A percentile compares a stretch with the other conserved stretches of the same genome.
phyloP scores from a whole-genome alignment of 2,888 invertebrate genomes.

The Pelosia muscerda region DNA sequence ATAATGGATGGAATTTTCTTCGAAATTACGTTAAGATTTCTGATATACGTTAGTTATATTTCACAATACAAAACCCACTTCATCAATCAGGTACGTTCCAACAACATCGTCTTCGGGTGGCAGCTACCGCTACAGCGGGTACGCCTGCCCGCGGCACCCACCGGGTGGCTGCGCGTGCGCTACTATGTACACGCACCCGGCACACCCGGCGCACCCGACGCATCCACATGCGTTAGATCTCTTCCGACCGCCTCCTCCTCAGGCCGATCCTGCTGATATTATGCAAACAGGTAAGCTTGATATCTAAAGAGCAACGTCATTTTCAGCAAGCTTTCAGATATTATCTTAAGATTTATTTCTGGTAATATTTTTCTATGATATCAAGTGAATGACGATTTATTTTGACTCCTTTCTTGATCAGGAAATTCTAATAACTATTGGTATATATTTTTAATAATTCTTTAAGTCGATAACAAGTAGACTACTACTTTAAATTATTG shows the following conservation, averaged over 20 bases:
- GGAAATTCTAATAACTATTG: too few relatives aligned
- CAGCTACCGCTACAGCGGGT: constrained; percentile 85
- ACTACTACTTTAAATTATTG: too few relatives aligned
- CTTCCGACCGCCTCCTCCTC: constrained; percentile 81
- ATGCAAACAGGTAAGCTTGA: constrained; percentile 78
- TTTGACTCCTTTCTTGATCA: background rate
- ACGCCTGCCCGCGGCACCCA: constrained; percentile 91
- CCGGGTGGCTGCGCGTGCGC: constrained; percentile 91
- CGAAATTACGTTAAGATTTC: too few relatives aligned
- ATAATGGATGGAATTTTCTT: background rate
- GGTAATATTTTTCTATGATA: background rate
- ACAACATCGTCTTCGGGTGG: constrained; percentile 80
- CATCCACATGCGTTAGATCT: constrained; percentile 86
- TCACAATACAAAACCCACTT: background rate
- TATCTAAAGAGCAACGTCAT: too few relatives aligned
- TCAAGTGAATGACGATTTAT: background rate
- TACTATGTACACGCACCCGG: constrained; percentile 82
- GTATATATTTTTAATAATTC: too few relatives aligned
- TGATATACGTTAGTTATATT: too few relatives aligned
- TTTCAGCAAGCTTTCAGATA: background rate
- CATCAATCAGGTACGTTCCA: constrained; percentile 87
- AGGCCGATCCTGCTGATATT: constrained; percentile 81
- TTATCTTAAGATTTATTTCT: too few relatives aligned
- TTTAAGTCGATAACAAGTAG: too few relatives aligned
- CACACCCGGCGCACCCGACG: constrained; percentile 82